A percentile compares a stretch with the other conserved stretches of the same genome.
Evolutionary conservation across 2,113 vertebrate species (phyloP).

Genomic region (Lepidothrix coronata): DNA sequence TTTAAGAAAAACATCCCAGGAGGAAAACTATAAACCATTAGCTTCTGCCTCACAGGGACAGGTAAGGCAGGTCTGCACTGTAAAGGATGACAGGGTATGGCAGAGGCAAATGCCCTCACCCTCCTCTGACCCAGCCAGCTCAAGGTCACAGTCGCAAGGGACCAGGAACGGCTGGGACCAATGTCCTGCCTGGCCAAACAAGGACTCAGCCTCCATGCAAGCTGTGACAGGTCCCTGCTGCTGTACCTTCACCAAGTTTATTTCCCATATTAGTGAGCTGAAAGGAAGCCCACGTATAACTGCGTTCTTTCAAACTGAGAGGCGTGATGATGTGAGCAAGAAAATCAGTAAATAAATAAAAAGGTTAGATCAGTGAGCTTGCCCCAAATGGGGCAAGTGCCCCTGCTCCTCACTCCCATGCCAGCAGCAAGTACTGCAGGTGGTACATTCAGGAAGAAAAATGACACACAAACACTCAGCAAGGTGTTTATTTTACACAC

Average conservation of each 20-base stretch:
- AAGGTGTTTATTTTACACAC: not conserved
- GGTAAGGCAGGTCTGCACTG: not conserved
- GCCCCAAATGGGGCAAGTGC: not conserved
- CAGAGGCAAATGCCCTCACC: fast-evolving
- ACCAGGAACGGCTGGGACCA: not conserved
- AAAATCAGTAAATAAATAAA: not conserved
- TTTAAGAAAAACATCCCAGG: not conserved
- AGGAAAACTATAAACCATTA: not conserved
- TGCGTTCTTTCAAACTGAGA: not conserved
- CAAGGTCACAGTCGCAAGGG: fast-evolving
- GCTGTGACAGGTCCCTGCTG: not conserved
- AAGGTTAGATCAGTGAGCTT: not conserved
- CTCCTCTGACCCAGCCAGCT: not conserved
- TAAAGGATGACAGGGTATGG: too few species aligned
- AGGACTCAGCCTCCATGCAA: not conserved
- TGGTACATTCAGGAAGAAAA: not conserved
- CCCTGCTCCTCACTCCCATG: not conserved
- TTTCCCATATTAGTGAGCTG: not conserved
- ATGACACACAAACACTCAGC: not conserved
- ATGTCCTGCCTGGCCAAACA: not conserved
- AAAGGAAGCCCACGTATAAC: not conserved
- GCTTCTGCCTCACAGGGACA: not conserved
- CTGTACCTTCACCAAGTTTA: not conserved
- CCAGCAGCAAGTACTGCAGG: not conserved
- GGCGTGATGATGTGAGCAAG: not conserved